Conservation (phyloP, 2,888 invertebrate genomes). For the Tryphoninae sp. region DNA sequence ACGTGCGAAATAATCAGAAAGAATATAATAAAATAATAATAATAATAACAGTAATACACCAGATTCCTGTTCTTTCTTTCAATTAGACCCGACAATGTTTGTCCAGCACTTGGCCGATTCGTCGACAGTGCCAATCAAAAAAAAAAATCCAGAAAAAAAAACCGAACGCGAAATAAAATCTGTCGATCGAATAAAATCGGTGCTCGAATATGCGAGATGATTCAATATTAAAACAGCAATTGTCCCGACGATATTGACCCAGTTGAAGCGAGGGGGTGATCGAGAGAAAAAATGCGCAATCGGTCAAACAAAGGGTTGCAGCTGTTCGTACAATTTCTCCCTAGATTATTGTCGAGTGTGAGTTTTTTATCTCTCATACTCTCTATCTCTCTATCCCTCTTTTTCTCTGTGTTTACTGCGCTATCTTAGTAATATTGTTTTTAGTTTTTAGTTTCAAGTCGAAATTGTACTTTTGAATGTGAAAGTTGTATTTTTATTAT, state of each 20-base stretch:
- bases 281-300: constrained; percentile 6
- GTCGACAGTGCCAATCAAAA: constrained; percentile 20
- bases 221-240: constrained; percentile 51
- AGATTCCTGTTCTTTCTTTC: constrained; percentile 42
- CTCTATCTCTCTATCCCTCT: constrained; percentile 20
- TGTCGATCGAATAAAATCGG: constrained; percentile 31
- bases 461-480: too few species aligned
- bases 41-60: constrained; percentile 35
- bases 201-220: constrained; percentile 25
- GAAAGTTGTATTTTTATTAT: too few species aligned
- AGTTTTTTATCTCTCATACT: not conserved
- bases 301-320: constrained; percentile 1
- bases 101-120: constrained; percentile 55
- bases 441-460: too few species aligned
- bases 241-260: not conserved
- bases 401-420: not conserved
- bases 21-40: not conserved
- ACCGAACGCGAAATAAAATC: constrained; percentile 19
- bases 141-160: not conserved
- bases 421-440: too few species aligned
- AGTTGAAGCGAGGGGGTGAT: not conserved
- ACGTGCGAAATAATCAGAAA: constrained; percentile 38
- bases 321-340: constrained; percentile 5
- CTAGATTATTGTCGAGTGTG: constrained; percentile 1
- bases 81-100: constrained; percentile 56